These are phyloP conservation scores for Acrobasis consociella DNA, from an alignment of 2,888 invertebrate species.

Conservation along the genomic window DNA sequence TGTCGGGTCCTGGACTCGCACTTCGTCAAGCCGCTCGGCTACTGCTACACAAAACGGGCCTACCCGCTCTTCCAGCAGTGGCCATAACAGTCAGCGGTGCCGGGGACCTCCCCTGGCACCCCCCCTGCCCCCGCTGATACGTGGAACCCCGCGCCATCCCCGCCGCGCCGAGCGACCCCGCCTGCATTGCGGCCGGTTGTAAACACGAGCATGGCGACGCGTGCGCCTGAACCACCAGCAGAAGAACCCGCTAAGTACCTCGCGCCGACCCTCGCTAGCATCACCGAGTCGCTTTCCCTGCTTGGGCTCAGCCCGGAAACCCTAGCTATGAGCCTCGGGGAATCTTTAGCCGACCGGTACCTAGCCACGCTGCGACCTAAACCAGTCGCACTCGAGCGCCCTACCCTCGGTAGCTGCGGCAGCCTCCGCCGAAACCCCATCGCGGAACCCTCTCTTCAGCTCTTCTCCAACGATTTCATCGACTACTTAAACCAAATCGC, in stretches of 20 bases:
- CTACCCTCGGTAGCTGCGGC: slow-evolving; percentile 53
- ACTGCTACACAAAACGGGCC: slow-evolving; percentile 91
- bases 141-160: slow-evolving; percentile 68
- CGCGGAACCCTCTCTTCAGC: slow-evolving; percentile 74
- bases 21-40: slow-evolving; percentile 95
- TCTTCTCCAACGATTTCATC: slow-evolving; percentile 84
- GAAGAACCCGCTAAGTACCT: slow-evolving; percentile 57
- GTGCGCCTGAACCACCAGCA: slow-evolving; percentile 49
- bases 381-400: slow-evolving; percentile 46
- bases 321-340: slow-evolving; percentile 72
- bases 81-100: slow-evolving; percentile 93
- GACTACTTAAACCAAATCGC: slow-evolving; percentile 85
- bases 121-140: slow-evolving; percentile 59
- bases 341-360: slow-evolving; percentile 74
- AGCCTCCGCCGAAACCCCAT: slow-evolving; percentile 50
- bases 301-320: slow-evolving; percentile 72
- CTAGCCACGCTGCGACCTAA: slow-evolving; percentile 69
- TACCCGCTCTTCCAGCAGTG: slow-evolving; percentile 88
- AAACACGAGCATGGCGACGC: slow-evolving; percentile 78
- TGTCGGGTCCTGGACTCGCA: slow-evolving; percentile 96
- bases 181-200: slow-evolving; percentile 74
- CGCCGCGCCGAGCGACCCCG: slow-evolving; percentile 71
- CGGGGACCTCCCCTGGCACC: slow-evolving; percentile 83
- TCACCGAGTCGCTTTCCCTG: slow-evolving; percentile 72
- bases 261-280: slow-evolving; percentile 63